Evolutionary conservation across 2,797 vertebrate genomes (phyloP).

Genomic region (Yasuhikotakia modesta): DNA sequence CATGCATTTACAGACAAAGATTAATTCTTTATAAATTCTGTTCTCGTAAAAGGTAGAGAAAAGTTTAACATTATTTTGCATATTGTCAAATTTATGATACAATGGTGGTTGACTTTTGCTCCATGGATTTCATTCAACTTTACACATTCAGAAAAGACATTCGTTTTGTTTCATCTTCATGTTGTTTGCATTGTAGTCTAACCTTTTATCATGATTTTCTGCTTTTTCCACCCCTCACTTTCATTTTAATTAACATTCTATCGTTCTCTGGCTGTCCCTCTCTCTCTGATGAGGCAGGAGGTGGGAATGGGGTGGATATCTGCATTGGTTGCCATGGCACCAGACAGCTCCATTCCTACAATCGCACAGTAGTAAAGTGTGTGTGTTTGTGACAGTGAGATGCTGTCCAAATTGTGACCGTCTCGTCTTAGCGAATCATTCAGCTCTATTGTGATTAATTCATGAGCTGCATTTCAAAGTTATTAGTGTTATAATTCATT

Average conservation of each 20-base stretch:
- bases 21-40: neutral
- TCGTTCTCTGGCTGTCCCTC: slow-evolving; percentile 60
- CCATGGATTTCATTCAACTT: slow-evolving; percentile 9
- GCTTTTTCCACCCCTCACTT: slow-evolving; percentile 52
- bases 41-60: neutral
- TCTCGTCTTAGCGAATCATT: slow-evolving; percentile 46
- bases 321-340: slow-evolving; percentile 92
- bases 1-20: neutral
- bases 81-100: slow-evolving; percentile 8
- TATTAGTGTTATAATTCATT: slow-evolving; percentile 46
- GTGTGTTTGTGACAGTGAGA: slow-evolving; percentile 46
- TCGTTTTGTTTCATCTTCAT: neutral
- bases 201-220: slow-evolving; percentile 16
- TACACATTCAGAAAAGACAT: too few relatives aligned
- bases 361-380: slow-evolving; percentile 81
- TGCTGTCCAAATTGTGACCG: slow-evolving; percentile 42
- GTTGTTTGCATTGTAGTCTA: slow-evolving; percentile 24
- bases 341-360: slow-evolving; percentile 89
- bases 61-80: neutral
- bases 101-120: neutral
- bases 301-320: slow-evolving; percentile 87
- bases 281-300: slow-evolving; percentile 71
- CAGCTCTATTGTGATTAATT: slow-evolving; percentile 39
- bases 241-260: slow-evolving; percentile 67
- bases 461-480: slow-evolving; percentile 28